Conservation (phyloP, 2,113 vertebrate genomes). For the Gambusia holbrooki region DNA sequence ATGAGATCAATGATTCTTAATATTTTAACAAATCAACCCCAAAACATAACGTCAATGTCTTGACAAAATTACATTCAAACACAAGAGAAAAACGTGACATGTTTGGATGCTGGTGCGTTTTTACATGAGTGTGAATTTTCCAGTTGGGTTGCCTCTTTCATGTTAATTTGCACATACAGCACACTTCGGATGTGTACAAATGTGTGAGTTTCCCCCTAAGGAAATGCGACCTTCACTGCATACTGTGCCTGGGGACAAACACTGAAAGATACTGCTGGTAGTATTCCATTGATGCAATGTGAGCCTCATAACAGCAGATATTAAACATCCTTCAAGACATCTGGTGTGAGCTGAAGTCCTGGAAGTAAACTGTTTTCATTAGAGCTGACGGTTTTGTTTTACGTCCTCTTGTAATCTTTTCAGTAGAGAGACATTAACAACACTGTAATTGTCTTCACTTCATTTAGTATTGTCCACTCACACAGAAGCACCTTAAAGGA, state of each 20-base stretch:
- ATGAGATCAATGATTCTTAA: slow-evolving; percentile 43
- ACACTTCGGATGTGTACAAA: slow-evolving; percentile 12
- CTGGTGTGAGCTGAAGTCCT: not conserved
- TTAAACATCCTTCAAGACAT: slow-evolving; percentile 10
- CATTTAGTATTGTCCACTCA: too few relatives aligned
- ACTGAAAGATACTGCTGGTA: slow-evolving; percentile 4
- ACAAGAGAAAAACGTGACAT: not conserved
- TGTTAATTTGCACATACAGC: slow-evolving; percentile 16
- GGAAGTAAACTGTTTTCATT: slow-evolving; percentile 1
- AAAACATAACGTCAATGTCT: not conserved
- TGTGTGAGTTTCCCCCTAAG: slow-evolving; percentile 23
- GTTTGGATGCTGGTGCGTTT: slow-evolving; percentile 49
- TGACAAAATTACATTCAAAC: slow-evolving; percentile 28
- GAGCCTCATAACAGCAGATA: slow-evolving; percentile 1
- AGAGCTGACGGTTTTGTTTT: not conserved
- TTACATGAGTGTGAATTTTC: slow-evolving; percentile 26
- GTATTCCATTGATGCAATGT: not conserved
- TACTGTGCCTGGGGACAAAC: slow-evolving; percentile 21
- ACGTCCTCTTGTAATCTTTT: not conserved
- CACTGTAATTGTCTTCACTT: not conserved
- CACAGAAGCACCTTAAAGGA: not conserved
- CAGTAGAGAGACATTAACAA: not conserved
- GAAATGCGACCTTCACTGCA: slow-evolving; percentile 23
- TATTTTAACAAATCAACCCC: slow-evolving; percentile 60
- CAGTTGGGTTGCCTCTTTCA: slow-evolving; percentile 30